Conservation (phyloP, 30 jellyfish, hydroid and myxozoan species). For the Pseudorhiza aurosa region DNA sequence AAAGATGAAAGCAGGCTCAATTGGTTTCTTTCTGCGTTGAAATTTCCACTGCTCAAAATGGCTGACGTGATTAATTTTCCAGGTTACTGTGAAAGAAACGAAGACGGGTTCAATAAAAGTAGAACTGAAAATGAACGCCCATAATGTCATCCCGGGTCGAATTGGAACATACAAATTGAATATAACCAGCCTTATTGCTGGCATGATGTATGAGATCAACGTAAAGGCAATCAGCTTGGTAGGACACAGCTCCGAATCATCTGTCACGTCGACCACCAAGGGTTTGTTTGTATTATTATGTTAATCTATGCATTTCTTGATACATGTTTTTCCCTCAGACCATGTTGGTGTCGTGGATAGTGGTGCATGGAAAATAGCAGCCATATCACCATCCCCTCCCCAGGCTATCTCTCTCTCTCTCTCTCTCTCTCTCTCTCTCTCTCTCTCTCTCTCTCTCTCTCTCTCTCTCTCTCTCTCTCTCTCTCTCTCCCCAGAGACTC, state of each 20-base stretch:
- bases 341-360: neutral
- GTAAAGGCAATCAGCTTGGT: conserved; percentile 36
- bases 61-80: too few relatives aligned
- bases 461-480: too few relatives aligned
- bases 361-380: too few relatives aligned
- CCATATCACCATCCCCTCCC: too few relatives aligned
- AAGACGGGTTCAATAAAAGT: conserved; percentile 5
- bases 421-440: too few relatives aligned
- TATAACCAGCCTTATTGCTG: conserved; percentile 24
- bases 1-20: too few relatives aligned
- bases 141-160: conserved; percentile 23
- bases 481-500: too few relatives aligned
- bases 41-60: too few relatives aligned
- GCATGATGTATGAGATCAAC: conserved; percentile 9
- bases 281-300: neutral
- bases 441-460: too few relatives aligned
- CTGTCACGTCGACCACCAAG: conserved; percentile 5
- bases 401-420: too few relatives aligned
- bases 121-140: conserved; percentile 11
- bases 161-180: conserved; percentile 28
- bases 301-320: neutral
- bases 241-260: conserved; percentile 31
- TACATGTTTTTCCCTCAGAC: neutral
- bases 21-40: too few relatives aligned
- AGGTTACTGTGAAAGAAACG: conserved; percentile 32